phyloP scores from a whole-genome alignment of 1,140 invertebrate species.

The Laupala kohalensis region DNA sequence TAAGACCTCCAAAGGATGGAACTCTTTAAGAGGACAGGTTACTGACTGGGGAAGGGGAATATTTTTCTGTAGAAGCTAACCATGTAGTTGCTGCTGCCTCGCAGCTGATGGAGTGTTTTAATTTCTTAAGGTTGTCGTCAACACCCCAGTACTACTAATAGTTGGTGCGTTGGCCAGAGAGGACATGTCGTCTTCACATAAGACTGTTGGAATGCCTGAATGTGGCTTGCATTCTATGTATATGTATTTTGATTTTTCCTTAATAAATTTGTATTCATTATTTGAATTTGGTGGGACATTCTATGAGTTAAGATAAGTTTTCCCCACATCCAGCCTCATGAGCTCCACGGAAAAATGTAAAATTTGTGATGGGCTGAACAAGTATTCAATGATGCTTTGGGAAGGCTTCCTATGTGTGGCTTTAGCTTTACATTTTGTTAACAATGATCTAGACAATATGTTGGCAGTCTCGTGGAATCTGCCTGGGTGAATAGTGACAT shows the following conservation, averaged over 20 bases:
- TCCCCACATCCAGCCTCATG: too few relatives aligned
- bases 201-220: not conserved
- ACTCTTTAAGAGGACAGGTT: not conserved
- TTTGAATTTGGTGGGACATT: too few relatives aligned
- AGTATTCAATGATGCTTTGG: too few relatives aligned
- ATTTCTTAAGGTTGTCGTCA: not conserved
- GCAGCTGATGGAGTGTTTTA: not conserved
- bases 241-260: not conserved
- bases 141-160: not conserved
- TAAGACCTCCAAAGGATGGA: not conserved
- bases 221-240: not conserved
- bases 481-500: too few relatives aligned
- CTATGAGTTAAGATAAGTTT: too few relatives aligned
- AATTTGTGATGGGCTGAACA: too few relatives aligned
- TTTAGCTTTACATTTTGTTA: too few relatives aligned
- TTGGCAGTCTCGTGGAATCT: too few relatives aligned
- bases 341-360: too few relatives aligned
- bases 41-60: not conserved
- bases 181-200: not conserved
- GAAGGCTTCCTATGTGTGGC: too few relatives aligned
- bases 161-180: not conserved
- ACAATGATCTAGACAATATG: too few relatives aligned
- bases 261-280: not conserved
- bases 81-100: not conserved
- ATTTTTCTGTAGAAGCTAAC: not conserved